Evolutionary conservation across 2,113 vertebrate species (phyloP).

Genomic region (Paradisaea rubra): DNA sequence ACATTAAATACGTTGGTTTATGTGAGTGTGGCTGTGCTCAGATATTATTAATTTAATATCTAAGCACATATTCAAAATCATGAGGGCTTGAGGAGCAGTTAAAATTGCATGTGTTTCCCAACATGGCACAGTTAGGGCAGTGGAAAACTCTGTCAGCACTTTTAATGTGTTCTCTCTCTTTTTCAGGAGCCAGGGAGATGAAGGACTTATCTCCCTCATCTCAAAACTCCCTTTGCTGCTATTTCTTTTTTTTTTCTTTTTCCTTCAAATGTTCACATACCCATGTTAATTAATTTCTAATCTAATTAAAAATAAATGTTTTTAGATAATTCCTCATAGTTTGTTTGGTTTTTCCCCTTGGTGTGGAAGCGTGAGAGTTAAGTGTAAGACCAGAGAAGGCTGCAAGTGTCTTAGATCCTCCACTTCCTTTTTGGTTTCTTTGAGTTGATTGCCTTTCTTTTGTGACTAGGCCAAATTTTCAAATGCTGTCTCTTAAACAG

Average conservation of each 20-base stretch:
- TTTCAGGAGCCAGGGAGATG: conserved; percentile 68
- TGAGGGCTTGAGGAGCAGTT: not conserved
- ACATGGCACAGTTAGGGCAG: not conserved
- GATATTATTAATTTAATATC: not conserved
- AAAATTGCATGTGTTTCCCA: conserved; percentile 39
- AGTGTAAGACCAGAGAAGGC: not conserved
- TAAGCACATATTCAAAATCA: not conserved
- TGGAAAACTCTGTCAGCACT: not conserved
- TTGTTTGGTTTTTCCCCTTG: conserved; percentile 55
- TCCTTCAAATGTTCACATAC: conserved; percentile 41
- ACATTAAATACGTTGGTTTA: not conserved
- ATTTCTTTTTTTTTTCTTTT: not conserved
- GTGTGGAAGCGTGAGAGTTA: not conserved
- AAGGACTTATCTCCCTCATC: conserved; percentile 58
- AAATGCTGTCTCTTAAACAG: conserved; percentile 61
- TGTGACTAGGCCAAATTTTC: conserved; percentile 50
- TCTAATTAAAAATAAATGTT: conserved; percentile 55
- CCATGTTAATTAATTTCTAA: conserved; percentile 39
- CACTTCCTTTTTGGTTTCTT: not conserved
- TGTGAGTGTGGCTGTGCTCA: not conserved
- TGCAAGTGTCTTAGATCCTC: not conserved
- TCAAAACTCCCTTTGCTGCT: conserved; percentile 57
- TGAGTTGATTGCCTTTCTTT: not conserved
- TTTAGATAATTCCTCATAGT: conserved; percentile 53
- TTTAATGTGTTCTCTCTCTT: conserved; percentile 65